Evolutionary conservation across 2,113 vertebrate genomes (phyloP).

Genomic region (Galbula dea): DNA sequence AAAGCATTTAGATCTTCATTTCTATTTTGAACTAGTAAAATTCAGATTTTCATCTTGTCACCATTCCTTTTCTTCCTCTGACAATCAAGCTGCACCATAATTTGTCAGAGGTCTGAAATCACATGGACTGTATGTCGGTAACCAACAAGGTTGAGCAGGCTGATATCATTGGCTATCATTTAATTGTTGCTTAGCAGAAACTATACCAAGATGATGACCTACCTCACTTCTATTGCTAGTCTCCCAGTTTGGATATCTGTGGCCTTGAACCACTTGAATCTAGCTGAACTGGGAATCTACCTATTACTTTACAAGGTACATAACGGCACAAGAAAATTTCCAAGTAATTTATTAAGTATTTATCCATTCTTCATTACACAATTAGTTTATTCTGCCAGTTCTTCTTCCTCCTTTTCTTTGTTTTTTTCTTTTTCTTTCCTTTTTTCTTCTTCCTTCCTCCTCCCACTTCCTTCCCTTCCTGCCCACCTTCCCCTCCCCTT

Average conservation of each 20-base stretch:
- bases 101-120: background rate
- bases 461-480: too few relatives aligned
- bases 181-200: background rate
- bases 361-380: background rate
- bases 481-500: too few relatives aligned
- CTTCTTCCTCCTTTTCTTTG: background rate
- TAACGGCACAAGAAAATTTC: background rate
- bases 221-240: background rate
- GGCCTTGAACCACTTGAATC: background rate
- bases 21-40: background rate
- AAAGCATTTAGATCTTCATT: background rate
- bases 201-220: background rate
- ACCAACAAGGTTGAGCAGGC: background rate
- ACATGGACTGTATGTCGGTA: background rate
- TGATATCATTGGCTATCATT: background rate
- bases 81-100: background rate
- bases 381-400: background rate
- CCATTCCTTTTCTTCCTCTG: background rate
- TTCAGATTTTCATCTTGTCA: background rate
- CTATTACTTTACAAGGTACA: background rate
- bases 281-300: background rate
- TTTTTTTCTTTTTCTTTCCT: background rate
- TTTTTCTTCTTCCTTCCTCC: background rate
- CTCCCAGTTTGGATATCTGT: background rate
- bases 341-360: background rate